A percentile compares a stretch with the other conserved stretches of the same genome.
phyloP scores from a whole-genome alignment of 1,140 invertebrate species.

The Apis florea region DNA sequence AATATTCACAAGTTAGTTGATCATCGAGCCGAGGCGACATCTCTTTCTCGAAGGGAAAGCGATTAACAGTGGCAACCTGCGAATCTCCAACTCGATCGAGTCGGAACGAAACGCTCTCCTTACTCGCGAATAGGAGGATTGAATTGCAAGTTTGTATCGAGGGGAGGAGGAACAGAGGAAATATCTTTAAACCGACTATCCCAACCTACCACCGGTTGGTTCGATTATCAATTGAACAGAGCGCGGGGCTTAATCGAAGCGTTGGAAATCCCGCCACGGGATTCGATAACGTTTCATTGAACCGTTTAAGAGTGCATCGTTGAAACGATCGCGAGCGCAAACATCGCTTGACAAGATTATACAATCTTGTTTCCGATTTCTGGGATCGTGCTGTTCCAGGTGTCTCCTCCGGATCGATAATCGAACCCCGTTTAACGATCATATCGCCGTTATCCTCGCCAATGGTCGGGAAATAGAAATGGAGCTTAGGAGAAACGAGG shows the following conservation, averaged over 20 bases:
- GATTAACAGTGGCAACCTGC: no score
- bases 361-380: constrained; percentile 42
- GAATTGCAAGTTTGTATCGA: no score
- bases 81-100: no score
- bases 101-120: no score
- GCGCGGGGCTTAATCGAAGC: neutral
- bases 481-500: constrained; percentile 14
- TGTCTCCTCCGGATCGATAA: constrained; percentile 34
- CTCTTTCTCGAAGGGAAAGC: no score
- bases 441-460: constrained; percentile 38
- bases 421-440: constrained; percentile 43
- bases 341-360: constrained; percentile 38
- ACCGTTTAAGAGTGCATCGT: constrained; percentile 40
- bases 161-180: no score
- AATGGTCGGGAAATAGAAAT: constrained; percentile 22
- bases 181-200: no score
- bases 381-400: neutral
- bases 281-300: constrained; percentile 16
- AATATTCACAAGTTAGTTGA: no score
- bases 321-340: constrained; percentile 10
- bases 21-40: no score
- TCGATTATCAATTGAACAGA: neutral
- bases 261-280: neutral
- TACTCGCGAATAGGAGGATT: no score
- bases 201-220: neutral